Evolutionary conservation across 2,888 invertebrate species (phyloP).

Genomic region (Lottia scabra): DNA sequence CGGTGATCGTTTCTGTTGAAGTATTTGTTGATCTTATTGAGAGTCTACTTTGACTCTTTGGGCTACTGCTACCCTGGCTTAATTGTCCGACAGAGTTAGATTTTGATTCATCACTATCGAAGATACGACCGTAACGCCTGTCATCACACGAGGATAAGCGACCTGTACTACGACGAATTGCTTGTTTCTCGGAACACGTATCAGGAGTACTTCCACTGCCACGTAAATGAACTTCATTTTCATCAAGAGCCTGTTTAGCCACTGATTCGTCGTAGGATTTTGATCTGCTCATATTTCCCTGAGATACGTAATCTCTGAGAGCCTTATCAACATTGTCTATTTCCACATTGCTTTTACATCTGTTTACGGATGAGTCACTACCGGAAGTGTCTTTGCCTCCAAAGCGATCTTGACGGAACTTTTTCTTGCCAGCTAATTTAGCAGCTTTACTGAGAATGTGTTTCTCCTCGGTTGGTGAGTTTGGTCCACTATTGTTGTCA

Average conservation of each 20-base stretch:
- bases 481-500: not conserved
- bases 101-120: slow-evolving; percentile 49
- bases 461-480: slow-evolving; percentile 1
- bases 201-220: slow-evolving; percentile 37
- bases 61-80: slow-evolving; percentile 31
- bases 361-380: slow-evolving; percentile 36
- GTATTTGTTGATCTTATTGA: slow-evolving; percentile 59
- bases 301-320: slow-evolving; percentile 42
- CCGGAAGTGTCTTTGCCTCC: slow-evolving; percentile 49
- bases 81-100: slow-evolving; percentile 45
- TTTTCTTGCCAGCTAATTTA: slow-evolving; percentile 55
- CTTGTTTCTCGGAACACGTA: slow-evolving; percentile 25
- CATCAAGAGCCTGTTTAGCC: slow-evolving; percentile 43
- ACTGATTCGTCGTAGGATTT: slow-evolving; percentile 62
- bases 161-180: slow-evolving; percentile 39
- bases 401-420: slow-evolving; percentile 55
- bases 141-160: slow-evolving; percentile 45
- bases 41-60: slow-evolving; percentile 50
- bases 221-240: slow-evolving; percentile 34
- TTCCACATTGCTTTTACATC: slow-evolving; percentile 60
- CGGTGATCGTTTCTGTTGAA: slow-evolving; percentile 60
- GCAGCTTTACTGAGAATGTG: slow-evolving; percentile 43
- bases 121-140: slow-evolving; percentile 50
- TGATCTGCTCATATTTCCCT: slow-evolving; percentile 57
- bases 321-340: slow-evolving; percentile 56